phyloP scores from a whole-genome alignment of 2,113 vertebrate species.

The Origma solitaria region DNA sequence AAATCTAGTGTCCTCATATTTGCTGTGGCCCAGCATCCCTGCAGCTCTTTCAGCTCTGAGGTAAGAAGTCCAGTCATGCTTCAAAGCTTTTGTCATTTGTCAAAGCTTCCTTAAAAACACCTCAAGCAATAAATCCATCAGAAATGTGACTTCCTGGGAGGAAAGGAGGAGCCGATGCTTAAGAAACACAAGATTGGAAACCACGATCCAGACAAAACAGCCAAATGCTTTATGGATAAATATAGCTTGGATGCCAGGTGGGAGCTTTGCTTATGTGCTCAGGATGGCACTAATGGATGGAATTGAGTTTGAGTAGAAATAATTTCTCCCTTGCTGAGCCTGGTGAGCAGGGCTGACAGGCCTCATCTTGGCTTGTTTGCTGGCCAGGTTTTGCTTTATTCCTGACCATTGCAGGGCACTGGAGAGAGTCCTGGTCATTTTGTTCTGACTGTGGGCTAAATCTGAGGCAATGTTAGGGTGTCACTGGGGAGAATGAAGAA shows the following conservation, averaged over 20 bases:
- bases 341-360: not conserved
- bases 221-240: not conserved
- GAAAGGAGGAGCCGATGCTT: not conserved
- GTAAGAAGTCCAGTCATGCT: not conserved
- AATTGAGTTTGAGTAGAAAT: not conserved
- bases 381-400: not conserved
- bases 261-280: not conserved
- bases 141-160: not conserved
- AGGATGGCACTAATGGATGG: not conserved
- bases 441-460: not conserved
- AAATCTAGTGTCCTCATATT: not conserved
- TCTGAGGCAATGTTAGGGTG: not conserved
- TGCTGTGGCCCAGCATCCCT: not conserved
- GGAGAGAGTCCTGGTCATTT: not conserved
- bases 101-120: constrained; percentile 5
- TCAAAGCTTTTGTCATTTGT: not conserved
- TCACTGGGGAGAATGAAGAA: not conserved
- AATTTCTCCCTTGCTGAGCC: not conserved
- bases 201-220: not conserved
- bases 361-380: not conserved
- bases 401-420: not conserved
- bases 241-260: not conserved
- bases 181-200: not conserved
- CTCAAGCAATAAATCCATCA: not conserved
- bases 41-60: not conserved